phyloP scores from a whole-genome alignment of 2,113 vertebrate species.

The Tricholaema leucomelas region DNA sequence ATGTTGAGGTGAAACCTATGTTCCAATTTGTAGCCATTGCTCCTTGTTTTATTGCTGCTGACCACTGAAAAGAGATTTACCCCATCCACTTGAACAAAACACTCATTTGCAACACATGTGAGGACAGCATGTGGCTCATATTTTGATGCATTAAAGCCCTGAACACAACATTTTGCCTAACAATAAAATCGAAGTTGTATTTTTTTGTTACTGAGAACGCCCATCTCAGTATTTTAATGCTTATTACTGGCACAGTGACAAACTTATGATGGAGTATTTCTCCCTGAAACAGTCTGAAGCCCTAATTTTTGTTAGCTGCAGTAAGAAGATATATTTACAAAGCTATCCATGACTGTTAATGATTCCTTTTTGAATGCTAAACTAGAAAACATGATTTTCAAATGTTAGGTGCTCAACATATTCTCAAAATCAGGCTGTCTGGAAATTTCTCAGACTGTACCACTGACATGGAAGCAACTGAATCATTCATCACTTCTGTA shows the following conservation, averaged over 20 bases:
- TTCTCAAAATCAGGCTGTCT: neutral
- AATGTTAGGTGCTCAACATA: neutral
- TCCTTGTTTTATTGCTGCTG: no score
- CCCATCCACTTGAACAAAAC: no score
- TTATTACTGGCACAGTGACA: neutral
- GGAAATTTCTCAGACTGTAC: neutral
- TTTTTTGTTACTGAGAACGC: neutral
- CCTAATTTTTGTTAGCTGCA: neutral
- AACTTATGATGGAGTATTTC: neutral
- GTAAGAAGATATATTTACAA: slow-evolving; percentile 21
- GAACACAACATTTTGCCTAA: neutral
- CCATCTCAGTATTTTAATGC: neutral
- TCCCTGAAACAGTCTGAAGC: neutral
- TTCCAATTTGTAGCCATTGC: no score
- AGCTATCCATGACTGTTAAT: neutral
- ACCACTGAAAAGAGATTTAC: no score
- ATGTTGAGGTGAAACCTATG: no score
- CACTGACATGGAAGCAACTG: neutral
- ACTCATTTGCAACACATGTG: neutral
- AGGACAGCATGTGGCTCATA: neutral
- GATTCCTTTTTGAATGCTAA: neutral
- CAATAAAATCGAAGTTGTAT: neutral
- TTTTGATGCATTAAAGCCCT: neutral
- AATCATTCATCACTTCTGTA: slow-evolving; percentile 33
- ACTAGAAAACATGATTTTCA: slow-evolving; percentile 17